phyloP scores from a whole-genome alignment of 2,797 vertebrate species.

The Spea hammondii region DNA sequence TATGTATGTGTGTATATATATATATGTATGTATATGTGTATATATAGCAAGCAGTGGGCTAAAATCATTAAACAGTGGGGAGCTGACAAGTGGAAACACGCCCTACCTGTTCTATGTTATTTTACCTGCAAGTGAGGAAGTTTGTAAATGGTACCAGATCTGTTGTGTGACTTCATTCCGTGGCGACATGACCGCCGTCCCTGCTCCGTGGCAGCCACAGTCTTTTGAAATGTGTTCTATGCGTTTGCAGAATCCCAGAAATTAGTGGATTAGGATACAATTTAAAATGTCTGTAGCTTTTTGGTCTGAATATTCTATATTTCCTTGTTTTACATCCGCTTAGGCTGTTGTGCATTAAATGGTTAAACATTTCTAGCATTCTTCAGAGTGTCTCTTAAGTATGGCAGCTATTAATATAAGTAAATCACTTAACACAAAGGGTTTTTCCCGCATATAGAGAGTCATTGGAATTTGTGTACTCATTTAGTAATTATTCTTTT shows the following conservation, averaged over 20 bases:
- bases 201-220: not conserved
- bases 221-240: not conserved
- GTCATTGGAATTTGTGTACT: not conserved
- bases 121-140: not conserved
- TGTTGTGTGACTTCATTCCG: not conserved
- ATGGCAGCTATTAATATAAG: not conserved
- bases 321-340: too few relatives aligned
- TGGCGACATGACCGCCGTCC: not conserved
- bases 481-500: slow-evolving; percentile 4
- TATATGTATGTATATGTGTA: not conserved
- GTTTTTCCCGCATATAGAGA: not conserved
- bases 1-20: not conserved
- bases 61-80: too few relatives aligned
- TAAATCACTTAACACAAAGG: not conserved
- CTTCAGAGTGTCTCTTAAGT: not conserved
- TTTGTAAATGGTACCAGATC: not conserved
- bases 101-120: too few relatives aligned
- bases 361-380: not conserved
- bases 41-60: too few relatives aligned
- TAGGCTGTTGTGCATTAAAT: too few relatives aligned
- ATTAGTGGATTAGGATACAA: too few relatives aligned
- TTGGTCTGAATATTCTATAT: too few relatives aligned
- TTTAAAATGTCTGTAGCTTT: too few relatives aligned
- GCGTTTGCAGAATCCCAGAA: not conserved
- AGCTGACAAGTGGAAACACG: too few relatives aligned